Evolutionary conservation across 2,113 vertebrate species (phyloP), one percentile per base, ranked within the genome.

Genomic region (Erythrolamprus reginae): DNA sequence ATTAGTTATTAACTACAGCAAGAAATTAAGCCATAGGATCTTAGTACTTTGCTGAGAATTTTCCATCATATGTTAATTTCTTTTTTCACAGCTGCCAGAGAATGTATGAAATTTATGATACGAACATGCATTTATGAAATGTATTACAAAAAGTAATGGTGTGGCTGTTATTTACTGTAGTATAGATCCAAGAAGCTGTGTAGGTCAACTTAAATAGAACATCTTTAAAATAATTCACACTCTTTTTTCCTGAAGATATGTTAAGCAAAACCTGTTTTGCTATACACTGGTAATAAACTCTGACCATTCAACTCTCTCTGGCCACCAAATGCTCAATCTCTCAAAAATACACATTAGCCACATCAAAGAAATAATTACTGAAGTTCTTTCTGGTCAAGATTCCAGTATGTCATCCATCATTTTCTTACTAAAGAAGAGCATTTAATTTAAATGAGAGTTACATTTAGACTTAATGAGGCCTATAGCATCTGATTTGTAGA

Each of bases 241-340:
- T 91, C 26, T 58, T 58, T 93, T 47, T 52, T n/a, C 50, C 51
- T 87, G 56, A 87, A 58, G 19, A 55, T 61, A 94, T 48, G 26
- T 82, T 87, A 82, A 51, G 51, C 12, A 58, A 83, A 92, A 55
- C 21, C 19, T 90, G 0, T 23, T 1, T 92, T 88, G 33, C 84
- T 10, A 48, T 86, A 87, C 55, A 55, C 21, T 84, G 90, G 24
- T 89, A 6, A 42, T 10, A 52, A 1, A 61, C 52, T 85, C 88
- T 90, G 92, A 87, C 13, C 52, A 13, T 89, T 90, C 42, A 93
- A 56, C 93, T 53, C 93, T 58, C 56, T 90, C n/a, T 91, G 33
- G 92, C 45, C 42, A 28, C 85, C 91, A 84, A 90, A 28, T 88
- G 77, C 38, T 90, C 55, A 10, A 82, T 7, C 77, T 93, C 89